A percentile compares a stretch with the other conserved stretches of the same genome.
Conservation (phyloP, 2,797 vertebrate species). For the Micropoecilia bifurca region DNA sequence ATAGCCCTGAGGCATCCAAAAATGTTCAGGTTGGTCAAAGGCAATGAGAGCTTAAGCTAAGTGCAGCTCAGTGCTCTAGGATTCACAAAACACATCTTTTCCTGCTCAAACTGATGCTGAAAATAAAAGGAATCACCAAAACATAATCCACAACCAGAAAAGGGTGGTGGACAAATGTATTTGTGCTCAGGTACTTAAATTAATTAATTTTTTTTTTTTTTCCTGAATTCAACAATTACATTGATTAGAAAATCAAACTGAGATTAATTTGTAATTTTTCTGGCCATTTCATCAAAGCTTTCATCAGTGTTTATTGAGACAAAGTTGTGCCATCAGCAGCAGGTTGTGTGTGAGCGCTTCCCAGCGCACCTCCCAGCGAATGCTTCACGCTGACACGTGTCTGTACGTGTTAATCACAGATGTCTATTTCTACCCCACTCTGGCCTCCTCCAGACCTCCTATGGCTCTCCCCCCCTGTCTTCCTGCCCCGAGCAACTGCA, state of each 20-base stretch:
- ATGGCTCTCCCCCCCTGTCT: slow-evolving; percentile 52
- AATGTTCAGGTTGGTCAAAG: too few relatives aligned
- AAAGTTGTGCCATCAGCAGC: slow-evolving; percentile 47
- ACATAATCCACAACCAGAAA: slow-evolving; percentile 3
- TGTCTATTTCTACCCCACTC: slow-evolving; percentile 60
- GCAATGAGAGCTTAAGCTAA: too few relatives aligned
- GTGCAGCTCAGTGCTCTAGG: too few relatives aligned
- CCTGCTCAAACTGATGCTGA: too few relatives aligned
- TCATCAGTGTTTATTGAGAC: slow-evolving; percentile 52
- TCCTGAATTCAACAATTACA: slow-evolving; percentile 15
- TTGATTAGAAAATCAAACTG: neutral
- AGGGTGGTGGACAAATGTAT: neutral
- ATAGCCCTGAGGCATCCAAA: too few relatives aligned
- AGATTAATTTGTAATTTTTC: neutral
- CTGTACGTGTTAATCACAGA: slow-evolving; percentile 76
- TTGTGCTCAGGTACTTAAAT: neutral
- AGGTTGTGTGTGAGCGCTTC: slow-evolving; percentile 68
- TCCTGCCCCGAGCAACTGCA: slow-evolving; percentile 46
- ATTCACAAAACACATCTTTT: too few relatives aligned
- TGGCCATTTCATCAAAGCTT: slow-evolving; percentile 12
- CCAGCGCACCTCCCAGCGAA: slow-evolving; percentile 48
- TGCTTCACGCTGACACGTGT: slow-evolving; percentile 63
- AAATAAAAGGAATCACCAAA: neutral
- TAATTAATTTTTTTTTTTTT: neutral
- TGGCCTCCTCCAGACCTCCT: slow-evolving; percentile 68